A percentile compares a stretch with the other conserved stretches of the same genome.
phyloP scores from a whole-genome alignment of 2,888 invertebrate species.

The Diarsia mendica region DNA sequence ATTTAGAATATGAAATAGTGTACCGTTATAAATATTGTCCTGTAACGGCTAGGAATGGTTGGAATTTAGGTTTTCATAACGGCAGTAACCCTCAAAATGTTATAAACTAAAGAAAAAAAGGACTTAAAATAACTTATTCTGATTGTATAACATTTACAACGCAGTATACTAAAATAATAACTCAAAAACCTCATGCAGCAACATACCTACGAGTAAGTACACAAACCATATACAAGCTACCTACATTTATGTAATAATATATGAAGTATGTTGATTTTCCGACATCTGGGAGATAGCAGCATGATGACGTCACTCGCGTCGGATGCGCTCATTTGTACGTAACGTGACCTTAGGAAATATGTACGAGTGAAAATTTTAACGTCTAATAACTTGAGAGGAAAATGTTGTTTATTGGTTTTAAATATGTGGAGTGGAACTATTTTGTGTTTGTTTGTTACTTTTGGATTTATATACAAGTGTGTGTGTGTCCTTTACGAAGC shows the following conservation, averaged over 20 bases:
- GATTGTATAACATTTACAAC: neutral
- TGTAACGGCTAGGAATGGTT: neutral
- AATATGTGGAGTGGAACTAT: neutral
- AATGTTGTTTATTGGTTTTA: neutral
- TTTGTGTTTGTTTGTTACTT: neutral
- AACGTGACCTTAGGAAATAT: constrained; percentile 50
- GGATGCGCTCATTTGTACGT: constrained; percentile 50
- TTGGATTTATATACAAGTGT: neutral
- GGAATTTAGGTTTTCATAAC: neutral
- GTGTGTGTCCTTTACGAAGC: too few relatives aligned
- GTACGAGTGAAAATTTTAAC: constrained; percentile 35
- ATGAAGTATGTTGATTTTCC: constrained; percentile 48
- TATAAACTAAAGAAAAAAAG: neutral
- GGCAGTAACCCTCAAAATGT: neutral
- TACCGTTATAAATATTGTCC: neutral
- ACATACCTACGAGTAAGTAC: constrained; percentile 11
- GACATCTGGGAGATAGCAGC: constrained; percentile 46
- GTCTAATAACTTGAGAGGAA: constrained; percentile 12
- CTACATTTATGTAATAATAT: constrained; percentile 14
- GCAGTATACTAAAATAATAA: neutral
- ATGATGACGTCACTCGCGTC: constrained; percentile 50
- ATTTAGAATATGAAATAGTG: neutral
- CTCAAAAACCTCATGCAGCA: neutral
- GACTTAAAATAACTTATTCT: neutral
- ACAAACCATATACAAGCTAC: constrained; percentile 6